Evolutionary conservation across 2,113 vertebrate species (phyloP).

Genomic region (Ictalurus punctatus): DNA sequence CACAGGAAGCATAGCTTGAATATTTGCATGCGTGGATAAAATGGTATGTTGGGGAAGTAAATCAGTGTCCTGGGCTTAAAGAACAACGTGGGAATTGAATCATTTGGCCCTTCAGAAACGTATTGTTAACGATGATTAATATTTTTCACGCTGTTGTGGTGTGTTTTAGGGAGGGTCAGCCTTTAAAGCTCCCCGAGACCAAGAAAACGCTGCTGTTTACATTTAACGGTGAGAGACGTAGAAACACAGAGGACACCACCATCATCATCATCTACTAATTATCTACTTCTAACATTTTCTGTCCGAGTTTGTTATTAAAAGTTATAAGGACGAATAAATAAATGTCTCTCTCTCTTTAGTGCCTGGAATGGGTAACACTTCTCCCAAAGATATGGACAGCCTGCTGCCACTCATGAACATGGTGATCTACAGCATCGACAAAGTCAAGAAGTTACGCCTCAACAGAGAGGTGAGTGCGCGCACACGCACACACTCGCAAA

Average conservation of each 20-base stretch:
- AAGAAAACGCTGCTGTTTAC: conserved; percentile 99
- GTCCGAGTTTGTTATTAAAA: background rate
- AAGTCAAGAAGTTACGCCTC: conserved; percentile 95
- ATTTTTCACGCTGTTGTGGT: background rate
- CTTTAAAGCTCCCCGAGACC: conserved; percentile 96
- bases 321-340: background rate
- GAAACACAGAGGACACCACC: background rate
- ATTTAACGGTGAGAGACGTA: conserved; percentile 87
- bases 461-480: conserved; percentile 87
- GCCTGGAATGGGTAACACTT: conserved; percentile 97
- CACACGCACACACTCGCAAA: too few relatives aligned
- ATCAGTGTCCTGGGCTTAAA: background rate
- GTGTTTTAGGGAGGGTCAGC: conserved; percentile 92
- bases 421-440: conserved; percentile 98
- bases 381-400: conserved; percentile 98
- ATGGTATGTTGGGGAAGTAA: background rate
- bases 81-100: background rate
- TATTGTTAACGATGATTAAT: background rate
- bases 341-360: conserved; percentile 67
- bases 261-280: background rate
- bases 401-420: conserved; percentile 97
- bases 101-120: background rate
- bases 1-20: too few relatives aligned
- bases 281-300: background rate
- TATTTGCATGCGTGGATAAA: too few relatives aligned